phyloP scores from a whole-genome alignment of 2,888 invertebrate species.

The Nasonia oneida region DNA sequence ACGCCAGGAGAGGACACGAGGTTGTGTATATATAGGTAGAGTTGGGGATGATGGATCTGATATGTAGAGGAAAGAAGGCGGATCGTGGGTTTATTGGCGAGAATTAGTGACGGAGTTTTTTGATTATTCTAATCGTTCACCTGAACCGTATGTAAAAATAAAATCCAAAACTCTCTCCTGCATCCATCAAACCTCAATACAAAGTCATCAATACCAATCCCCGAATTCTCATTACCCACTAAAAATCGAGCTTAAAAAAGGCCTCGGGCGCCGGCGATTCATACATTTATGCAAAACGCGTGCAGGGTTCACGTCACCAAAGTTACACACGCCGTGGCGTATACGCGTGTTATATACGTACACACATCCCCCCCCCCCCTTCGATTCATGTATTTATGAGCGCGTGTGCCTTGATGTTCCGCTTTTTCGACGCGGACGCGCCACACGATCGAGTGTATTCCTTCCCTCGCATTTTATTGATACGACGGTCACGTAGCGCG shows the following conservation, averaged over 20 bases:
- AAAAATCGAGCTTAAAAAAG: not conserved
- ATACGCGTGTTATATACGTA: not conserved
- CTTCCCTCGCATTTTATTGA: not conserved
- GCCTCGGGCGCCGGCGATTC: slow-evolving; percentile 42
- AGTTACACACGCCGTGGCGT: not conserved
- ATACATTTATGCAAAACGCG: slow-evolving; percentile 52
- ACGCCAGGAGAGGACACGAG: slow-evolving; percentile 4
- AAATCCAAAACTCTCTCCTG: not conserved
- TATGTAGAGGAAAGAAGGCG: not conserved
- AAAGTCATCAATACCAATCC: not conserved
- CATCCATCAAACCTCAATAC: not conserved
- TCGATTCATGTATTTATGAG: slow-evolving; percentile 50
- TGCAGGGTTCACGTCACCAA: not conserved
- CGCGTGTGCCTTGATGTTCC: slow-evolving; percentile 35
- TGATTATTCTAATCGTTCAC: no score
- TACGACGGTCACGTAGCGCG: not conserved
- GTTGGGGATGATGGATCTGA: slow-evolving; percentile 40
- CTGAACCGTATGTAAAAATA: no score
- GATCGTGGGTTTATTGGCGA: not conserved
- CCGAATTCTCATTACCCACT: not conserved
- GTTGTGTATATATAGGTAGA: not conserved
- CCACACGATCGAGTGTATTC: not conserved
- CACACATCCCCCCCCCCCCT: not conserved
- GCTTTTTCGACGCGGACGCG: slow-evolving; percentile 6
- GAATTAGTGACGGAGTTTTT: not conserved